Base-by-base conservation (phyloP, 92 coral and sea anemone species). In the Diadumene lineata region DNA sequence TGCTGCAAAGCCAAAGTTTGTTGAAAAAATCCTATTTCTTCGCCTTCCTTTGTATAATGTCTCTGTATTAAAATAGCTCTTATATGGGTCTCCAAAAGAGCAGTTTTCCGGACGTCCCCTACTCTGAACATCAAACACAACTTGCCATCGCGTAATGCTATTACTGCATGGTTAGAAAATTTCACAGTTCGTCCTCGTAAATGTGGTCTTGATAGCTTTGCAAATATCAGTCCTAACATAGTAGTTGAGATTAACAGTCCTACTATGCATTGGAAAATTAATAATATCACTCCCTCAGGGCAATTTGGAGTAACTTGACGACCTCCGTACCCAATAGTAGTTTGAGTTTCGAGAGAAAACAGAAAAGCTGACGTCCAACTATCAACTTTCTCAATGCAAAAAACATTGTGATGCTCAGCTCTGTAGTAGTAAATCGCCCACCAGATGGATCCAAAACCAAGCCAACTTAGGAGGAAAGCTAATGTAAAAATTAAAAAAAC, bases 271-370 rank as follows among this genome's bases (percentile, higher is more conserved):
- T 94, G 98, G 16, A 77, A 58, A 33, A 92, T 97, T 28, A 94
- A 68, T 10, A 83, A 69, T 6, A 94, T 68, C 25, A 90, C 82
- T 15, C 94, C 98, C 73, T 91, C 90, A 0, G 91, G 90, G 73
- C 98, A 94, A 25, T 88, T 64, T 13, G 91, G 74, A 28, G 94
- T 84, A 31, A 94, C 72, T 16, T 87, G 84, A 29, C 88, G 84
- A 44, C 84, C 85, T 8, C 98, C 98, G 74, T 91, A 94, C 43
- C 98, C 98, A 74, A 94, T 94, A 3, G 98, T 94, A 63, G 90
- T 90, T 75, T 94, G 98, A 11, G 98, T 91, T 69, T 94, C 98
- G n/a, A 94, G 72, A 0, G 98, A 94, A 78, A 94, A 94, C 30
- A 92, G 68, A 53, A 88, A 92, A 7, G 98, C 98, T 44, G 97